These are phyloP conservation scores for Tigriopus japonicus DNA, from an alignment of 1,140 invertebrate genomes.

Conservation along the genomic window DNA sequence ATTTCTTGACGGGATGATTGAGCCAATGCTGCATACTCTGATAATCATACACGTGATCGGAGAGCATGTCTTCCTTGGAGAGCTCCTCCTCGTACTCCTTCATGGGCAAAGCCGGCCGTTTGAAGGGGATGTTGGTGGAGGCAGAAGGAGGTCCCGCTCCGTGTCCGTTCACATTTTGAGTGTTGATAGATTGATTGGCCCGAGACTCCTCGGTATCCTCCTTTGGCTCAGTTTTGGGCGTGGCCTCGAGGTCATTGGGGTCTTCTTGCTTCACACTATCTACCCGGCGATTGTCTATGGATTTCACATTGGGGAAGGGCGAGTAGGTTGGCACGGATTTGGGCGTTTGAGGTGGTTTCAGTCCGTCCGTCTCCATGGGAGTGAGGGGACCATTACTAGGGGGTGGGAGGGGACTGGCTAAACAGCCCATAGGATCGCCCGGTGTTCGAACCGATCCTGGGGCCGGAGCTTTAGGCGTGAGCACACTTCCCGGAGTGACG, in stretches of 20 bases:
- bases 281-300: too few relatives aligned
- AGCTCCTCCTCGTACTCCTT: slow-evolving; percentile 51
- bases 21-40: slow-evolving; percentile 59
- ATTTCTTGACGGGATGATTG: slow-evolving; percentile 67
- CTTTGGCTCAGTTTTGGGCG: too few relatives aligned
- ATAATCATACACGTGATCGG: slow-evolving; percentile 70
- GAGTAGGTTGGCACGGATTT: neutral
- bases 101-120: slow-evolving; percentile 42
- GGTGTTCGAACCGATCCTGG: neutral
- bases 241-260: too few relatives aligned
- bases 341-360: neutral
- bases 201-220: too few relatives aligned
- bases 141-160: neutral
- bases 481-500: neutral
- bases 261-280: too few relatives aligned
- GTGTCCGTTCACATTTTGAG: neutral
- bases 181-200: neutral
- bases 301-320: neutral
- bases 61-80: slow-evolving; percentile 52
- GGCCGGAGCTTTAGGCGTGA: neutral
- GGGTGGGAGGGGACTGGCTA: neutral
- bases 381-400: neutral
- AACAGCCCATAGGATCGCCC: neutral
- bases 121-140: slow-evolving; percentile 14
- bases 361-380: neutral